Evolutionary conservation across 2,113 vertebrate genomes (phyloP).

Genomic region (Halcyon malimbica): DNA sequence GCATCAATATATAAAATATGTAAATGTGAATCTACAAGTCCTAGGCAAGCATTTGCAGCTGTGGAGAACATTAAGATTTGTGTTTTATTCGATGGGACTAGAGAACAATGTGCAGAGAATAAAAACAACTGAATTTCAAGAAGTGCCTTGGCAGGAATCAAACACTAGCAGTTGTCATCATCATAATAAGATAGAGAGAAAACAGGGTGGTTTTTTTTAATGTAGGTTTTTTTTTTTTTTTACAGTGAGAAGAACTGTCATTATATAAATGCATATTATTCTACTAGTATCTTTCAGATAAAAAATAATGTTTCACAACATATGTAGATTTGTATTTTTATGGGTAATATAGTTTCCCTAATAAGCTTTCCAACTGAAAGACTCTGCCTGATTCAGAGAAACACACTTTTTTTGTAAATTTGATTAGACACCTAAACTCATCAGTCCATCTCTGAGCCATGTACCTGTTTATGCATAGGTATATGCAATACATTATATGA

Average conservation of each 20-base stretch:
- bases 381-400: conserved; percentile 37
- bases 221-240: background rate
- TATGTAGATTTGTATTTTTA: conserved; percentile 62
- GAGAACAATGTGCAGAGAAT: conserved; percentile 43
- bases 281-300: background rate
- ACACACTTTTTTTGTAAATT: conserved; percentile 45
- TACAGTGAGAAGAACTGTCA: background rate
- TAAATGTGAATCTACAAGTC: background rate
- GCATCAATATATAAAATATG: conserved; percentile 56
- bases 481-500: background rate
- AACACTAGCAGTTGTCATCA: conserved; percentile 3
- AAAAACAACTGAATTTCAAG: conserved; percentile 41
- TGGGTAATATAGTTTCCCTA: conserved; percentile 51
- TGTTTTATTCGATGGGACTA: background rate
- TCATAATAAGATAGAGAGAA: background rate
- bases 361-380: conserved; percentile 60
- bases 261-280: conserved; percentile 19
- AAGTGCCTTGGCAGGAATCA: conserved; percentile 41
- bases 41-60: conserved; percentile 47
- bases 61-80: conserved; percentile 19
- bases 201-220: background rate
- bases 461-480: conserved; percentile 52
- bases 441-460: conserved; percentile 29
- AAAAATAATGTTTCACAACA: conserved; percentile 45
- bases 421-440: conserved; percentile 59